phyloP scores from a whole-genome alignment of 2,797 vertebrate genomes.

The Gymnodraco acuticeps region DNA sequence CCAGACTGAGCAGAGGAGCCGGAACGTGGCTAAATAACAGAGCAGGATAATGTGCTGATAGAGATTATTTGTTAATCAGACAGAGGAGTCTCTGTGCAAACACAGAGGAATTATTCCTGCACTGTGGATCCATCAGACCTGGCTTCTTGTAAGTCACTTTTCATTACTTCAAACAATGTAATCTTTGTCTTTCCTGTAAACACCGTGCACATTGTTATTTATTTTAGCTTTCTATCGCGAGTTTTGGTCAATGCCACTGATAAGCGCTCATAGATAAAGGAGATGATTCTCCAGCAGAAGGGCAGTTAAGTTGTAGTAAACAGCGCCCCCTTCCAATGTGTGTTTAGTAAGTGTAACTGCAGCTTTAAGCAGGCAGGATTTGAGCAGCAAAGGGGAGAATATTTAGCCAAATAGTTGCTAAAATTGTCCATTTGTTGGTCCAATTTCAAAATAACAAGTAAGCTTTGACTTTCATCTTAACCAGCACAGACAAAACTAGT shows the following conservation, averaged over 20 bases:
- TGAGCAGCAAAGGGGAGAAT: too few species aligned
- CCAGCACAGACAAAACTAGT: background rate
- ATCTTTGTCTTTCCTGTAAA: background rate
- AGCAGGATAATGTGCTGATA: conserved; percentile 17
- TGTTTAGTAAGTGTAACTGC: conserved; percentile 38
- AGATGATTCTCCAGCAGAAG: background rate
- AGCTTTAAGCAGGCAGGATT: background rate
- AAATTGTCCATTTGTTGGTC: background rate
- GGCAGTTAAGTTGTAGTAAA: conserved; percentile 40
- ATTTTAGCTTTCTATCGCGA: background rate
- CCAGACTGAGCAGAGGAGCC: background rate
- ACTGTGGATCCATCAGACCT: background rate
- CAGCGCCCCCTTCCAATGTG: conserved; percentile 59
- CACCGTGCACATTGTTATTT: background rate
- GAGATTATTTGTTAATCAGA: conserved; percentile 24
- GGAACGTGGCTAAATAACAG: background rate
- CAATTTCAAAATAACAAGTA: background rate
- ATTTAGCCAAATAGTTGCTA: too few species aligned
- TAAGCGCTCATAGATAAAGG: background rate
- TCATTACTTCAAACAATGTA: background rate
- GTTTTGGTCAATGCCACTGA: background rate
- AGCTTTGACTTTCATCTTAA: background rate
- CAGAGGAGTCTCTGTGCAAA: conserved; percentile 11
- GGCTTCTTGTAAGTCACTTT: background rate
- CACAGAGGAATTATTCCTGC: background rate